phyloP scores from a whole-genome alignment of 2,888 invertebrate species.

The Hoplodrina blanda region DNA sequence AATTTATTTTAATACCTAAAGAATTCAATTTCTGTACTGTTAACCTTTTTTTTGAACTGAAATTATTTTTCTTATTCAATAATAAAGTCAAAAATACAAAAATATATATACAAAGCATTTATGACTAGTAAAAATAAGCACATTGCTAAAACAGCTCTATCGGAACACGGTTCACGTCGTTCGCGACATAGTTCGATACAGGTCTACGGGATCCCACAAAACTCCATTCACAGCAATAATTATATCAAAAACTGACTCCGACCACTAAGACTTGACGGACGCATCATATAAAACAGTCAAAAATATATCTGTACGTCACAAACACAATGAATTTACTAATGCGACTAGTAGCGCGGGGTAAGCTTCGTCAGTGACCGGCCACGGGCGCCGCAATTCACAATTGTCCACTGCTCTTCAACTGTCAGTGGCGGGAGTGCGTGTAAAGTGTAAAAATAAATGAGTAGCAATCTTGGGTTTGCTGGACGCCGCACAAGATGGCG shows the following conservation, averaged over 20 bases:
- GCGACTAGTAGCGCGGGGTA: conserved; percentile 51
- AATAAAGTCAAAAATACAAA: conserved; percentile 84
- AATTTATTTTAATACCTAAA: conserved; percentile 79
- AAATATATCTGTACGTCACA: conserved; percentile 68
- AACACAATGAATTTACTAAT: conserved; percentile 64
- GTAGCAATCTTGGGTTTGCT: conserved; percentile 60
- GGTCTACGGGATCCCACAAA: conserved; percentile 80
- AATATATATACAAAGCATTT: conserved; percentile 87
- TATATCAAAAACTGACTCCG: conserved; percentile 79
- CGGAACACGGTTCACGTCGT: conserved; percentile 69
- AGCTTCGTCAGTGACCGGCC: conserved; percentile 57
- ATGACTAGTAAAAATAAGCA: conserved; percentile 88
- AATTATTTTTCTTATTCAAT: conserved; percentile 79
- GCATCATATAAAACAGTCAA: conserved; percentile 69
- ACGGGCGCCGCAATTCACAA: conserved; percentile 56
- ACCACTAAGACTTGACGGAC: conserved; percentile 74
- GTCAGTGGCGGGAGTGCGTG: conserved; percentile 70
- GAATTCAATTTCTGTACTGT: conserved; percentile 73
- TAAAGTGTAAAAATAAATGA: conserved; percentile 71
- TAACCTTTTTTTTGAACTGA: conserved; percentile 76
- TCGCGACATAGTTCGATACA: conserved; percentile 77
- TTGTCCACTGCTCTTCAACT: conserved; percentile 62
- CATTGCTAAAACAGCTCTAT: conserved; percentile 79
- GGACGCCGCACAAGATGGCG: conserved; percentile 35
- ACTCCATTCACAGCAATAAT: conserved; percentile 74